Evolutionary conservation across 2,888 invertebrate species (phyloP).

Genomic region (Thymelicus acteon): DNA sequence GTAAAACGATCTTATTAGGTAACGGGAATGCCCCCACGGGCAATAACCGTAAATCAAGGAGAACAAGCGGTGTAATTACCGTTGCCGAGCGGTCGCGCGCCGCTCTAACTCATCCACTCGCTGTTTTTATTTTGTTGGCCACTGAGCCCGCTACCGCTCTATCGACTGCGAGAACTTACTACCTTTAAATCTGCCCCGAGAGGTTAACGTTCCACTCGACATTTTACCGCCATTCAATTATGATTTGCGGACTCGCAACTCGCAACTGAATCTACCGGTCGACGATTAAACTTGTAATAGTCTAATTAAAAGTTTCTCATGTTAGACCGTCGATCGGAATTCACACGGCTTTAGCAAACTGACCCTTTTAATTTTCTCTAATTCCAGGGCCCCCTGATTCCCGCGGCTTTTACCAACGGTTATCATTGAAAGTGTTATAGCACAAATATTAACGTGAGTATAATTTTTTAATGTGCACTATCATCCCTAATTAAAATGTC

Average conservation of each 20-base stretch:
- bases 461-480: constrained; percentile 63
- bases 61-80: constrained; percentile 86
- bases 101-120: constrained; percentile 82
- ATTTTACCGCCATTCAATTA: constrained; percentile 76
- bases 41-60: constrained; percentile 86
- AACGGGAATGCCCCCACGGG: constrained; percentile 83
- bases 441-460: constrained; percentile 84
- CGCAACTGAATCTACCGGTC: constrained; percentile 20
- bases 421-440: constrained; percentile 93
- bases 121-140: constrained; percentile 83
- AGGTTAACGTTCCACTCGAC: constrained; percentile 75
- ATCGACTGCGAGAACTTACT: constrained; percentile 79
- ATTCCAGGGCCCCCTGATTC: constrained; percentile 97
- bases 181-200: constrained; percentile 80
- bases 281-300: constrained; percentile 37
- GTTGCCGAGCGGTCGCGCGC: constrained; percentile 80
- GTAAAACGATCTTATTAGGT: constrained; percentile 85
- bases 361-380: constrained; percentile 45
- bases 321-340: constrained; percentile 25
- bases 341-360: constrained; percentile 32
- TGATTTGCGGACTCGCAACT: constrained; percentile 52
- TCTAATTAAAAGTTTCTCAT: constrained; percentile 33
- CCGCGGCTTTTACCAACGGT: constrained; percentile 99
- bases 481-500: constrained; percentile 70
- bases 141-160: constrained; percentile 75